Base-by-base conservation (phyloP, 2,888 invertebrate genomes). In the Pseudolycoriella hygida region DNA sequence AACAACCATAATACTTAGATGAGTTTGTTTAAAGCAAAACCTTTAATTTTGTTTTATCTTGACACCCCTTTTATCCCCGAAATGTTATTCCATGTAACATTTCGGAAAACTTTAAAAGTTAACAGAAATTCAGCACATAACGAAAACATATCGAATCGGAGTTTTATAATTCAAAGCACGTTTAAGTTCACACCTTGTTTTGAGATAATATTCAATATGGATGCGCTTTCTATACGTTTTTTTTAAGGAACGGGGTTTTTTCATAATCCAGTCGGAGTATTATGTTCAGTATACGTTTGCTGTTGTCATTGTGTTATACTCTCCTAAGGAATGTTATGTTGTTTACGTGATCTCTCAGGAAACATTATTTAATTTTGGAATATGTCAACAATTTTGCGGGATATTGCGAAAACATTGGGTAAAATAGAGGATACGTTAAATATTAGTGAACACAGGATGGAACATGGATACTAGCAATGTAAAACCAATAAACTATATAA, bases 181-280 rank as follows among this genome's bases (percentile, higher is more conserved):
- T 40, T 40, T 40, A 15, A 18, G 40, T 40, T 40, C 40, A 40
- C 40, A 40, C 40, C 40, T 40, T 40, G 40, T 40, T 40, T 40
- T 40, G 19, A 40, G 40, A 40, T 40, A 40, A 40, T 40, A 40
- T 40, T 40, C 40, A 40, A 40, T 40, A 40, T 40, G 40, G 40
- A 40, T 40, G 40, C 40, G 40, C 40, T 40, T 40, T 18, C 40
- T 34, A 34, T 14, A 34, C 34, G 12, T 34, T 34, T 34, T 34
- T 34, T 34, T 34, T 25, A 25, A 25, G 25, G 8, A 25, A 25
- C 8, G 25, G 25, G 25, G 4, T 25, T 8, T 8, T 4, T 25
- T 25, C 25, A 8, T 25, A 25, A 25, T 25, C 4, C 8, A 25
- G 25, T 25, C 25, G 8, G 8, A 25, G 25, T 25, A 25, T 25